Evolutionary conservation across 2,113 vertebrate genomes (phyloP).

Genomic region (Stegastes partitus): DNA sequence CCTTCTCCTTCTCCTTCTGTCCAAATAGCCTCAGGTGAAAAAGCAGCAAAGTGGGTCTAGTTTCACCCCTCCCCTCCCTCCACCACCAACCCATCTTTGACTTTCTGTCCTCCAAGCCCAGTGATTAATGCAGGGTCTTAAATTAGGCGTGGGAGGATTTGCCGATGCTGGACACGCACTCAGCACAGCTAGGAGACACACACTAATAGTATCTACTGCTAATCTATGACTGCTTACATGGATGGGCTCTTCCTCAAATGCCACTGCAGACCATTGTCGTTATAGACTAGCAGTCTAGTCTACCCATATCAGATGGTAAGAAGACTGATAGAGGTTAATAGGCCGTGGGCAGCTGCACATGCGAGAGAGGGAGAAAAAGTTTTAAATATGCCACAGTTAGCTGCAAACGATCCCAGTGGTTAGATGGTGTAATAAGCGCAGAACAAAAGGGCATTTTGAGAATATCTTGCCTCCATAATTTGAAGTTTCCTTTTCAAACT

Average conservation of each 20-base stretch:
- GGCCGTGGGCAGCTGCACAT: conserved; percentile 49
- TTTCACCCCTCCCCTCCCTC: conserved; percentile 39
- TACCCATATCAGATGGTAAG: conserved; percentile 74
- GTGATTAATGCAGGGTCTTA: conserved; percentile 85
- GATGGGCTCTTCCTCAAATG: conserved; percentile 82
- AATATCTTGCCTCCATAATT: conserved; percentile 7
- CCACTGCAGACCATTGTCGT: conserved; percentile 70
- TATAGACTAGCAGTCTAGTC: conserved; percentile 78
- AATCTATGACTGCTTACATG: conserved; percentile 83
- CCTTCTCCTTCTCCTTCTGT: conserved; percentile 72
- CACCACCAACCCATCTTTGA: conserved; percentile 79
- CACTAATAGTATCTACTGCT: conserved; percentile 80
- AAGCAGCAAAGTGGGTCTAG: conserved; percentile 75
- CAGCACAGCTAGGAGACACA: conserved; percentile 71
- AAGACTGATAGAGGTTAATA: conserved; percentile 78
- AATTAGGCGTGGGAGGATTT: conserved; percentile 84
- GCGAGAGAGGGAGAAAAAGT: conserved; percentile 42
- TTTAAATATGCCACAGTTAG: conserved; percentile 50
- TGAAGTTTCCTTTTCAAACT: conserved; percentile 9
- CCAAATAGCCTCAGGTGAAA: conserved; percentile 87
- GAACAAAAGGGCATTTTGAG: conserved; percentile 28
- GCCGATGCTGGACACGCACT: conserved; percentile 76
- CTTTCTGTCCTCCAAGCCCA: conserved; percentile 82
- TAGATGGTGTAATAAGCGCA: conserved; percentile 12
- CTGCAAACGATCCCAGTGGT: conserved; percentile 48